Base-by-base conservation (phyloP, 2,888 invertebrate genomes). In the Torymus auratus region DNA sequence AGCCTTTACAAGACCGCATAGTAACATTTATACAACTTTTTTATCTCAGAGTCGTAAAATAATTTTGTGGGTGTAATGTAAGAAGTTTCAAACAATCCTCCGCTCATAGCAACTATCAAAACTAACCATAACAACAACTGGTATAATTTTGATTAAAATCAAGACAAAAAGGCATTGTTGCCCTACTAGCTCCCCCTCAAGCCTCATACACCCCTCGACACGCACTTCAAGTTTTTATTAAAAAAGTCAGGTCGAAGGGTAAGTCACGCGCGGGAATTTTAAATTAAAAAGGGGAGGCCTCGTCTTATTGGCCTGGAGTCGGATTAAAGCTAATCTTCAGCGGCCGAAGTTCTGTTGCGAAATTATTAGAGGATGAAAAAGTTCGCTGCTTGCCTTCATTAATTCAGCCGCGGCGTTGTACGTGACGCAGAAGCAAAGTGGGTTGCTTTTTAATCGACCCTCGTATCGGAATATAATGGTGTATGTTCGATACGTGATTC, bases 221-320 rank as follows among this genome's bases (percentile, higher is more conserved):
- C 28, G 55, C 76, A 68, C 14, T 55, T 20, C 12, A 76, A 69
- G 69, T 76, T 76, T 75, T 76, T 69, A 76, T 76, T 76, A 76
- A 76, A 76, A 76, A 76, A 53, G 68, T 69, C 60, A 20, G 61
- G n/a, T n/a, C 20, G 5, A 28, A 28, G 13, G 23, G 50, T 41
- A 14, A 72, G 72, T 15, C 17, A 53, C 20, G 13, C 55, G n/a
- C 58, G 67, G 64, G 67, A 60, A 67, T 67, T 75, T 67, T 52
- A 67, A 75, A 75, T 75, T 75, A 75, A 75, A 75, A 75, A 67
- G 60, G 17, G 23, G n/a, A 17, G 62, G 41, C 13, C n/a, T 28
- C 7, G 28, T 68, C 61, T 76, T 76, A 76, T 76, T 76, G 53
- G 60, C 23, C 23, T 20, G 28, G 50, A 68, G 61, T 69, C 53